Conservation (phyloP, 2,888 invertebrate genomes). For the Drosophila helvetica region DNA sequence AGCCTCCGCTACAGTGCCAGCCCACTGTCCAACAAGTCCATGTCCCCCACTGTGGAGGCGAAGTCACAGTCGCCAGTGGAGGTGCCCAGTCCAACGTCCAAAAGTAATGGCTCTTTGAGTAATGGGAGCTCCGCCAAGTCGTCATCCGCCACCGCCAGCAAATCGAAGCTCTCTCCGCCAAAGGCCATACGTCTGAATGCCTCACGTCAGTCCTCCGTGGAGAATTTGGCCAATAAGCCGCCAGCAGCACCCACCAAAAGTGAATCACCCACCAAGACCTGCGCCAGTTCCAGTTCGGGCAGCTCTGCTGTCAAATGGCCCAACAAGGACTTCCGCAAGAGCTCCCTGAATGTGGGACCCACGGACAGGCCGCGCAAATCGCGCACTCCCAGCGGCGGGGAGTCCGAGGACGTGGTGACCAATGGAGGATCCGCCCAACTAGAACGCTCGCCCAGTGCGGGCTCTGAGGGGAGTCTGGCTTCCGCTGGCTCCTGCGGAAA, state of each 20-base stretch:
- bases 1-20: constrained; percentile 79
- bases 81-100: background rate
- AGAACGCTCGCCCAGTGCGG: constrained; percentile 84
- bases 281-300: constrained; percentile 62
- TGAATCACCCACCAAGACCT: constrained; percentile 83
- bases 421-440: constrained; percentile 29
- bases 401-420: constrained; percentile 74
- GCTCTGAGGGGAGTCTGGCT: constrained; percentile 85
- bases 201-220: constrained; percentile 81
- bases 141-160: constrained; percentile 47
- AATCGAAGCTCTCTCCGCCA: constrained; percentile 81
- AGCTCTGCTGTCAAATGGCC: constrained; percentile 83
- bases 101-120: constrained; percentile 34
- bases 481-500: constrained; percentile 62
- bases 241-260: constrained; percentile 71
- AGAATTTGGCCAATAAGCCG: constrained; percentile 77
- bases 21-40: constrained; percentile 67
- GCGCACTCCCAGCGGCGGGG: constrained; percentile 83
- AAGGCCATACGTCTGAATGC: constrained; percentile 72
- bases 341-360: constrained; percentile 88
- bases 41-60: constrained; percentile 22
- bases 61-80: constrained; percentile 1
- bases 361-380: constrained; percentile 83
- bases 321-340: constrained; percentile 91
- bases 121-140: constrained; percentile 26